phyloP scores from a whole-genome alignment of 2,888 invertebrate genomes.

The Eupsilia transversa region DNA sequence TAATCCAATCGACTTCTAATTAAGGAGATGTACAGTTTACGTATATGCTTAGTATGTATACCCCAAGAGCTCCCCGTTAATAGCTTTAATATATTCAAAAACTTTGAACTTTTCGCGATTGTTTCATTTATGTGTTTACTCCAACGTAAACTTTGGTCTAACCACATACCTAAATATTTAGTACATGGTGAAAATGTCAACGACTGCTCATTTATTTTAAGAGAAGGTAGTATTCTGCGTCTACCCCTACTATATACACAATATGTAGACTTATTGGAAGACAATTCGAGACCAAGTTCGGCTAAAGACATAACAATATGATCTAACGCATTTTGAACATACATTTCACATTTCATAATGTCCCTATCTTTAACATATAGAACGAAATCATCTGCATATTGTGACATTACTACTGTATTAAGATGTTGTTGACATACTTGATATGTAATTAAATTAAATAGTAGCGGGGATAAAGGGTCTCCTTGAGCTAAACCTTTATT shows the following conservation, averaged over 20 bases:
- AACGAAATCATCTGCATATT: too few relatives aligned
- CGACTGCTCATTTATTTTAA: not conserved
- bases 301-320: too few relatives aligned
- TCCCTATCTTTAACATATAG: too few relatives aligned
- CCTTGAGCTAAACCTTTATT: too few relatives aligned
- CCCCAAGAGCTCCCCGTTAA: not conserved
- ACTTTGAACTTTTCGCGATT: not conserved
- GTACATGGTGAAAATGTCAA: not conserved
- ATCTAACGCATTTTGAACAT: too few relatives aligned
- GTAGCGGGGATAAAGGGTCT: not conserved
- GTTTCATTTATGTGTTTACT: constrained; percentile 2
- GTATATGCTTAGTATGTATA: constrained; percentile 1
- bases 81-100: not conserved
- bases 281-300: too few relatives aligned
- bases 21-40: not conserved
- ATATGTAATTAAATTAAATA: not conserved
- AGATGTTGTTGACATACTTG: not conserved
- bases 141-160: not conserved
- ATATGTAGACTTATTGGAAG: too few relatives aligned
- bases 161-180: too few relatives aligned
- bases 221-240: not conserved
- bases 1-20: not conserved
- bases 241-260: not conserved
- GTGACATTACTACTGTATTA: too few relatives aligned
- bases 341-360: too few relatives aligned